Conservation (phyloP, 2,888 invertebrate genomes). For the Acanthococcus lagerstroemiae region DNA sequence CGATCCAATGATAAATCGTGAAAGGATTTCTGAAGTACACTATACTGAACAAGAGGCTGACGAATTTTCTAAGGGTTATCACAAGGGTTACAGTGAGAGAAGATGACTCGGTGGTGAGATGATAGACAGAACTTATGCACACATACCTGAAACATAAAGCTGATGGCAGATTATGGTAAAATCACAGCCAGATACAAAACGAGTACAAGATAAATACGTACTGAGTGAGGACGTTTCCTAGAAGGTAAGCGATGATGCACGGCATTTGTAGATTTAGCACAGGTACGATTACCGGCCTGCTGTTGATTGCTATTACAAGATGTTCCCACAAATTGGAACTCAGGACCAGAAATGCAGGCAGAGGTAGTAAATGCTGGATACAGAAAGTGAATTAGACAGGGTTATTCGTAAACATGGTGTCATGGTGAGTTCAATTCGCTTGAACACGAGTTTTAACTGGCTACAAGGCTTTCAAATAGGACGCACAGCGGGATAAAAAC, state of each 20-base stretch:
- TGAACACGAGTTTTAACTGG: no score
- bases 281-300: constrained; percentile 50
- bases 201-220: constrained; percentile 43
- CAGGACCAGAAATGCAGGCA: constrained; percentile 80
- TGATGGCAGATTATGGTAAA: background rate
- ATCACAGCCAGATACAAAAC: background rate
- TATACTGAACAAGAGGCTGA: constrained; percentile 90
- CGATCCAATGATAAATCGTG: constrained; percentile 81
- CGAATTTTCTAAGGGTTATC: constrained; percentile 89
- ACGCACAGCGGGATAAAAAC: no score
- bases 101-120: constrained; percentile 84
- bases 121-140: constrained; percentile 91
- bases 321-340: constrained; percentile 67
- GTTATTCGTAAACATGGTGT: no score
- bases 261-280: constrained; percentile 57
- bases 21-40: constrained; percentile 90
- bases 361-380: constrained; percentile 67
- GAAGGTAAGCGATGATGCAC: constrained; percentile 62
- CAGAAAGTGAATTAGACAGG: constrained; percentile 32
- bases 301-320: constrained; percentile 57
- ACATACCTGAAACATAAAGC: constrained; percentile 49
- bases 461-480: no score
- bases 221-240: constrained; percentile 79
- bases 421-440: no score
- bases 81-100: constrained; percentile 92